Evolutionary conservation across 2,113 vertebrate species (phyloP), one percentile per base, ranked within the genome.

Genomic region (Neodontobutis hainanensis): DNA sequence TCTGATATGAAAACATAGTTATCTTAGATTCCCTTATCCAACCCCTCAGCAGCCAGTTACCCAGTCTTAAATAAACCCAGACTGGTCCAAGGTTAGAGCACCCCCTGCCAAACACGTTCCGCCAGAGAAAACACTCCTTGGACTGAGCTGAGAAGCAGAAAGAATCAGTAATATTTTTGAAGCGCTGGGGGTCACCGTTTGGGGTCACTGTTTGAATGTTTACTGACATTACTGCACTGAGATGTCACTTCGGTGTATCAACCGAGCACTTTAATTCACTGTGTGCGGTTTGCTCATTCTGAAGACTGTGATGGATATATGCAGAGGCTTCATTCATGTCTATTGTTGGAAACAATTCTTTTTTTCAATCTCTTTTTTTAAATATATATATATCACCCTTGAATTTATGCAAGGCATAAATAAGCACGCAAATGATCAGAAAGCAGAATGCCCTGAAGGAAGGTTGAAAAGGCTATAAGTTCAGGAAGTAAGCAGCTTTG

Each of bases 51-150:
- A 58, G 61, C 53, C 11, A 27, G 8, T 46, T 56, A 14, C 63
- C 15, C 7, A 11, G n/a, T 50, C 57, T 14, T 36, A 38, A 60
- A 50, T 36, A 65, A 65, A 59, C 27, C 45, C 2, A 45, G 12
- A 32, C 35, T 16, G 58, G 61, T 52, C 42, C 38, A 14, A 65
- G 73, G 57, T 68, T 63, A 83, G 50, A 45, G 61, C 45, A 7
- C 16, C 70, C 67, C 49, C 45, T 5, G 36, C 61, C 14, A 38
- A 66, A 63, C 62, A 11, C 15, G 70, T 82, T 81, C 16, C 40
- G 40, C 63, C 60, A 77, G 51, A 46, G 45, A 83, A 73, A 79
- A 42, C 43, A 62, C 65, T 60, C 45, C 57, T 53, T 72, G 77
- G 66, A 72, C 42, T 56, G 36, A 73, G 63, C 65, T n/a, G 38